phyloP scores from a whole-genome alignment of 2,113 vertebrate genomes.

The Brachirus orientalis region DNA sequence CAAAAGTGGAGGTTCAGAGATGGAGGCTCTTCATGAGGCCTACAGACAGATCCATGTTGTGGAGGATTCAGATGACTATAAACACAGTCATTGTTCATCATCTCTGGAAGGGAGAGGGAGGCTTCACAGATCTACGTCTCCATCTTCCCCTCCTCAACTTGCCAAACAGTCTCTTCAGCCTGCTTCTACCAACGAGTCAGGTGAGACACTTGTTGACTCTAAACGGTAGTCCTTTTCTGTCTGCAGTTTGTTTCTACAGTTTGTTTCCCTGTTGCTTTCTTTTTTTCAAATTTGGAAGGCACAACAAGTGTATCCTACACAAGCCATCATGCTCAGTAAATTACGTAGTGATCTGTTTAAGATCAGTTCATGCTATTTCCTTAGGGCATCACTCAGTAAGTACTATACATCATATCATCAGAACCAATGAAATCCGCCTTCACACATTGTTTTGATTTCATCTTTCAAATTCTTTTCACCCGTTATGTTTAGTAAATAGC shows the following conservation, averaged over 20 bases:
- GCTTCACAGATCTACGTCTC: constrained; percentile 22
- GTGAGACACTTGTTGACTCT: constrained; percentile 46
- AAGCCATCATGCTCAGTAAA: too few relatives aligned
- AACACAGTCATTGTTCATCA: background rate
- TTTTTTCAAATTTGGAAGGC: too few relatives aligned
- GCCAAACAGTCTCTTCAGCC: constrained; percentile 49
- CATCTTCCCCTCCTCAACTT: constrained; percentile 28
- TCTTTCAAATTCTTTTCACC: too few relatives aligned
- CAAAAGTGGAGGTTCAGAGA: constrained; percentile 86
- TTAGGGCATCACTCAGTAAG: background rate
- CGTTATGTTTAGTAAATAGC: too few relatives aligned
- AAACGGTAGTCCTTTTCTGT: background rate
- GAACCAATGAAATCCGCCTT: too few relatives aligned
- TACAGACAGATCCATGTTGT: constrained; percentile 83
- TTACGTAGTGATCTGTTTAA: too few relatives aligned
- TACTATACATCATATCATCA: background rate
- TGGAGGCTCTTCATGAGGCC: constrained; percentile 88
- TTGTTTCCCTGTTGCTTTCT: too few relatives aligned
- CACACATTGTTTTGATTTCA: too few relatives aligned
- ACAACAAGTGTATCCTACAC: too few relatives aligned
- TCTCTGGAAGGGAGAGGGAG: constrained; percentile 9
- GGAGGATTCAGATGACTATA: constrained; percentile 74
- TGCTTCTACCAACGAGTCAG: constrained; percentile 74
- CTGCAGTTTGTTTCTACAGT: background rate
- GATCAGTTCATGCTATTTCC: background rate